Evolutionary conservation across 2,113 vertebrate genomes (phyloP).

Genomic region (Malurus cyaneus): DNA sequence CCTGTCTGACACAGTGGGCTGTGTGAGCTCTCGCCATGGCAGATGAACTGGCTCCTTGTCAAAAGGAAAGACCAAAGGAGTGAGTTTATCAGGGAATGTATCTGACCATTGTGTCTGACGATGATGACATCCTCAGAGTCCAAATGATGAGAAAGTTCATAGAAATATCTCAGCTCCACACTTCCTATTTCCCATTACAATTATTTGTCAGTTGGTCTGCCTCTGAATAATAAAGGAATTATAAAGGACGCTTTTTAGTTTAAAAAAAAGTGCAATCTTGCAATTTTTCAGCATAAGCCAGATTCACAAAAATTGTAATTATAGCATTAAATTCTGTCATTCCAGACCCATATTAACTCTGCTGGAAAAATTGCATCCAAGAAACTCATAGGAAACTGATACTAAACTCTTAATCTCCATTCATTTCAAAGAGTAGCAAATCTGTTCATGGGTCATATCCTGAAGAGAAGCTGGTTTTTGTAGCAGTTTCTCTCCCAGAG

Average conservation of each 20-base stretch:
- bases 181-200: not conserved
- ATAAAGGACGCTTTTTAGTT: not conserved
- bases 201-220: not conserved
- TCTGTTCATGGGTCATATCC: not conserved
- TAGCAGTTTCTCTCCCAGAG: not conserved
- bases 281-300: not conserved
- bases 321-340: conserved; percentile 5
- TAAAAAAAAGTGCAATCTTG: not conserved
- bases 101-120: not conserved
- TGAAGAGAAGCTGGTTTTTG: not conserved
- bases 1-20: not conserved
- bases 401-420: not conserved
- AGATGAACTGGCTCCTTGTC: not conserved
- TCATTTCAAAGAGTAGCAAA: not conserved
- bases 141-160: not conserved
- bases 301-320: conserved; percentile 6
- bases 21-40: not conserved
- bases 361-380: not conserved
- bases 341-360: not conserved
- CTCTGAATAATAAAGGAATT: not conserved
- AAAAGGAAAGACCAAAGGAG: not conserved
- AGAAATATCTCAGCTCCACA: not conserved
- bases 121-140: not conserved
- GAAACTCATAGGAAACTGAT: not conserved
- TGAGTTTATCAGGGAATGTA: not conserved